phyloP scores from a whole-genome alignment of 2,113 vertebrate species.

The Pseudorasbora parva region DNA sequence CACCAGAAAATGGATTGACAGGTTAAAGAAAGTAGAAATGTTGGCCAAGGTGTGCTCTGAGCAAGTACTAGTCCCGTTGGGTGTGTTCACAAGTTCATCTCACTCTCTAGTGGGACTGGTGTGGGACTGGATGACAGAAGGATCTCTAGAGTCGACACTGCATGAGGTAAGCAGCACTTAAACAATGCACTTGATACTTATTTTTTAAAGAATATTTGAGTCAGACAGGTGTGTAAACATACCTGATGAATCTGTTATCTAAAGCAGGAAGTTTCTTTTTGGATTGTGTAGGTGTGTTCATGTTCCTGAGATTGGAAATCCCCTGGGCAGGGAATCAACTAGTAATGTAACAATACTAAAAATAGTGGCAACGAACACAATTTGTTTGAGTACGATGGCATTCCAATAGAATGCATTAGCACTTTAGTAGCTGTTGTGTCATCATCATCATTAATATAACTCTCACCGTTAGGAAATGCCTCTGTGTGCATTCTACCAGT shows the following conservation, averaged over 20 bases:
- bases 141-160: conserved; percentile 70
- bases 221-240: neutral
- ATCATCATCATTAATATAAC: neutral
- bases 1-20: conserved; percentile 41
- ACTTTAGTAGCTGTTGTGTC: neutral
- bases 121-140: conserved; percentile 77
- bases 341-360: neutral
- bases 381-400: neutral
- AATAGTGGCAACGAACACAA: neutral
- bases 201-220: neutral
- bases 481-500: neutral
- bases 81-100: conserved; percentile 62
- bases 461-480: neutral
- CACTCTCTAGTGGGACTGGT: conserved; percentile 64
- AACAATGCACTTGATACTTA: neutral
- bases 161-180: conserved; percentile 69
- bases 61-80: conserved; percentile 65
- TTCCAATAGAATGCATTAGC: neutral
- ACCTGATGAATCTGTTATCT: neutral
- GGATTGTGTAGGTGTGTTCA: neutral
- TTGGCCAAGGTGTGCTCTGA: conserved; percentile 44
- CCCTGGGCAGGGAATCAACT: neutral
- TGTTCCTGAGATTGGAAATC: neutral
- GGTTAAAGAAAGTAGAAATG: conserved; percentile 55
- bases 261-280: neutral